These are phyloP conservation scores for Belonocnema kinseyi DNA, from an alignment of 1,140 invertebrate species.

Conservation along the genomic window DNA sequence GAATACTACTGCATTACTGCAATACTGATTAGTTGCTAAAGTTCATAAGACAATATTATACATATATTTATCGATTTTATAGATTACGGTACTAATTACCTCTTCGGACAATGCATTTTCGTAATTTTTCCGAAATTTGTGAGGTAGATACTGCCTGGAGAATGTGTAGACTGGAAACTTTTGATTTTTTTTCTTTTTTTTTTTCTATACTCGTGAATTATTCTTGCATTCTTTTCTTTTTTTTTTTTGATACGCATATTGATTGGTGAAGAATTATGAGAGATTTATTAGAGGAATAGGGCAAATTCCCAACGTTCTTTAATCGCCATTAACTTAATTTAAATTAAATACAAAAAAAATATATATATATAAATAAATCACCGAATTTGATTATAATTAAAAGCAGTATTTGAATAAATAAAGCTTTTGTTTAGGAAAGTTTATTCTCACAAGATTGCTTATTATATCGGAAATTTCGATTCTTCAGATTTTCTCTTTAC, in stretches of 20 bases:
- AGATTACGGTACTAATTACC: slow-evolving; percentile 45
- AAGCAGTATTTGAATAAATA: background rate
- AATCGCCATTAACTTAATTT: background rate
- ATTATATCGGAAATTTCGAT: no score
- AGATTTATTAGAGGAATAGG: slow-evolving; percentile 48
- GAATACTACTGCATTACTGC: slow-evolving; percentile 45
- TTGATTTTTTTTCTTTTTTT: slow-evolving; percentile 38
- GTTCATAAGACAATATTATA: slow-evolving; percentile 65
- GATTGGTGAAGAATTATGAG: slow-evolving; percentile 57
- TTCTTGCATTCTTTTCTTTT: slow-evolving; percentile 59
- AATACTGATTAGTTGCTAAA: slow-evolving; percentile 51
- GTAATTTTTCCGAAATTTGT: slow-evolving; percentile 42
- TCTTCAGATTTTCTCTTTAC: no score
- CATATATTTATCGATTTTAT: slow-evolving; percentile 53
- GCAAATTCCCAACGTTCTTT: background rate
- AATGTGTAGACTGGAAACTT: slow-evolving; percentile 50
- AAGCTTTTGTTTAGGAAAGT: background rate
- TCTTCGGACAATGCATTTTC: slow-evolving; percentile 45
- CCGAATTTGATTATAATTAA: background rate
- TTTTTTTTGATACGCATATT: background rate
- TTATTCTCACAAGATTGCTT: no score
- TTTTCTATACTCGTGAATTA: slow-evolving; percentile 50
- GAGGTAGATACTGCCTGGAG: slow-evolving; percentile 55
- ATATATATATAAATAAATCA: no score
- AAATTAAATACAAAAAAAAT: slow-evolving; percentile 15